Evolutionary conservation across 2,113 vertebrate species (phyloP).

Genomic region (Progne subis): DNA sequence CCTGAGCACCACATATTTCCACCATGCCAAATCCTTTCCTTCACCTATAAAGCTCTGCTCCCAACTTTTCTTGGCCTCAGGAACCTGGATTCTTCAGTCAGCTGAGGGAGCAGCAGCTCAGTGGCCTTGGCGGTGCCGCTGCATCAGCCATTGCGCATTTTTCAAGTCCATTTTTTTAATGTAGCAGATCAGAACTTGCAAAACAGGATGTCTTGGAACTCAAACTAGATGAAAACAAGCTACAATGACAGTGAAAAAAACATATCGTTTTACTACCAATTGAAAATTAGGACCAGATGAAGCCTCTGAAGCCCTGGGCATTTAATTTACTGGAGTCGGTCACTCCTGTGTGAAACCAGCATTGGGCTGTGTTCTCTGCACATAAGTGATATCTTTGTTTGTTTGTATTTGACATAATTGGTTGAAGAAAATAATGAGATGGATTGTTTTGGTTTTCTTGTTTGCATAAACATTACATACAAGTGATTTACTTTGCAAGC

Average conservation of each 20-base stretch:
- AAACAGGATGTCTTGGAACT: conserved; percentile 58
- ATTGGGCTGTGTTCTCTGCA: neutral
- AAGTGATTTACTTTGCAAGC: conserved; percentile 9
- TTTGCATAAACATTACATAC: conserved; percentile 45
- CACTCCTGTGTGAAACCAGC: conserved; percentile 62
- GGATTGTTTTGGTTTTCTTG: conserved; percentile 60
- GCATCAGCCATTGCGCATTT: neutral
- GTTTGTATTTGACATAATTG: conserved; percentile 49
- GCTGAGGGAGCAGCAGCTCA: neutral
- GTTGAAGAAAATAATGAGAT: conserved; percentile 59
- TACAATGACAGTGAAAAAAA: conserved; percentile 66
- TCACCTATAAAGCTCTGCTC: neutral
- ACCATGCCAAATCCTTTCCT: neutral
- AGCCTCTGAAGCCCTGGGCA: conserved; percentile 56
- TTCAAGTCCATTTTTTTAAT: neutral
- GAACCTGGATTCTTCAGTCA: neutral
- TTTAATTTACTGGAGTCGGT: conserved; percentile 64
- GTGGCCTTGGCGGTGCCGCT: neutral
- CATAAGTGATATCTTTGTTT: conserved; percentile 42
- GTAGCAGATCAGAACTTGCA: conserved; percentile 60
- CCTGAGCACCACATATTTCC: neutral
- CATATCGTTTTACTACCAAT: conserved; percentile 61
- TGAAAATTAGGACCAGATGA: conserved; percentile 78
- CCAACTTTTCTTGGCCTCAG: neutral
- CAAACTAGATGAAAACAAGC: conserved; percentile 72